Conservation (phyloP, 2,888 invertebrate genomes). For the Pristionchus exspectatus region DNA sequence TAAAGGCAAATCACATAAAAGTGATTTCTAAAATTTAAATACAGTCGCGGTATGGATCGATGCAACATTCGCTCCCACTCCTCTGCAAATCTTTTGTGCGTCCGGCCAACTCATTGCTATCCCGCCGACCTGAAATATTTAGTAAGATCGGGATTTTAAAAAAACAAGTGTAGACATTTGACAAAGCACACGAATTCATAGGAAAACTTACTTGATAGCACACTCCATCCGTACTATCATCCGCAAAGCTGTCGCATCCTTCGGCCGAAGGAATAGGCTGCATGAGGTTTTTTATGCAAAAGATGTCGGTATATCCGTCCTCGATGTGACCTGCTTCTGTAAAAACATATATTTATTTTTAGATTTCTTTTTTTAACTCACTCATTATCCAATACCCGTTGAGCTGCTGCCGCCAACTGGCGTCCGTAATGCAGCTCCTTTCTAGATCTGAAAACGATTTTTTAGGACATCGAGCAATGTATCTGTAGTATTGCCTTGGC, state of each 20-base stretch:
- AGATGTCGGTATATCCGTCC: background rate
- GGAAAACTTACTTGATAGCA: background rate
- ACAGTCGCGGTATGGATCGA: background rate
- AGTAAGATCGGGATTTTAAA: too few species aligned
- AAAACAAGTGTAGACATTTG: too few species aligned
- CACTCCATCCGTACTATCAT: background rate
- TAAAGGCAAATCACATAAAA: too few species aligned
- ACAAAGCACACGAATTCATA: too few species aligned
- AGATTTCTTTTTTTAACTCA: background rate
- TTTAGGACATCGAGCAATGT: background rate
- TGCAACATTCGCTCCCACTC: background rate
- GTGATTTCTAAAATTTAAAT: too few species aligned
- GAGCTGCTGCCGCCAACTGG: background rate
- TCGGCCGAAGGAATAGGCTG: background rate
- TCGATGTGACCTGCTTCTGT: background rate
- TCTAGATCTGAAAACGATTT: background rate
- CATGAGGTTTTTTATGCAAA: background rate
- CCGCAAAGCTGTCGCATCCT: background rate
- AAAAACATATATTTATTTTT: background rate
- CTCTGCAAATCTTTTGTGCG: background rate
- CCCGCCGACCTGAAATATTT: background rate
- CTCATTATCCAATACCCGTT: background rate
- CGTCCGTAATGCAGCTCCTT: background rate
- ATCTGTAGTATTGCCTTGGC: too few species aligned
- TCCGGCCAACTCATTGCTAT: background rate